A percentile compares a stretch with the other conserved stretches of the same genome.
phyloP scores from a whole-genome alignment of 1,140 invertebrate species.

The Atopsyche davidsoni region DNA sequence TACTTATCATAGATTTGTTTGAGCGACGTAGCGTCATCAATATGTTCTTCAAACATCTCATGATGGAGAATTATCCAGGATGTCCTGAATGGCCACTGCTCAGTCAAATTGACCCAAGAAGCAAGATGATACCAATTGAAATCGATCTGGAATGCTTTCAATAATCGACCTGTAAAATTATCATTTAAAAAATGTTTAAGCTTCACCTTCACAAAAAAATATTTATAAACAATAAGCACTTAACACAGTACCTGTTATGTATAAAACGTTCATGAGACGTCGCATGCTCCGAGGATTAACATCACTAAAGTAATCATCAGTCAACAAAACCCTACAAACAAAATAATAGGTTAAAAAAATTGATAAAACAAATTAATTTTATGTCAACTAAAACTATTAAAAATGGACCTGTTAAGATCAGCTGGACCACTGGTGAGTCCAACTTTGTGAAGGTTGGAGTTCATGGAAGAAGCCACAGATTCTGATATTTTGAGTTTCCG shows the following conservation, averaged over 20 bases:
- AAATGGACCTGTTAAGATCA: conserved; percentile 23
- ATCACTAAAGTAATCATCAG: conserved; percentile 95
- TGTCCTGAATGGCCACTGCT: conserved; percentile 96
- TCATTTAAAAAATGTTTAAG: neutral
- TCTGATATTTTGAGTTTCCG: conserved; percentile 75
- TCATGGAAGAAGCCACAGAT: conserved; percentile 83
- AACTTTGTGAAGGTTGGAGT: conserved; percentile 68
- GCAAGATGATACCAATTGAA: conserved; percentile 98
- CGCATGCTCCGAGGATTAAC: conserved; percentile 96
- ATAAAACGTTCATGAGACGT: conserved; percentile 94
- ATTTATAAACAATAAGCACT: neutral
- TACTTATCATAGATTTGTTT: conserved; percentile 91
- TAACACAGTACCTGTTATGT: conserved; percentile 75
- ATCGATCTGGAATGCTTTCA: conserved; percentile 98
- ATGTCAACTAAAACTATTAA: neutral
- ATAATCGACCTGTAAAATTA: conserved; percentile 65
- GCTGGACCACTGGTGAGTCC: conserved; percentile 24
- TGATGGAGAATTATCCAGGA: conserved; percentile 96
- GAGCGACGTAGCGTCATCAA: conserved; percentile 80
- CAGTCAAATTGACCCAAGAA: conserved; percentile 96
- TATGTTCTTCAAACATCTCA: conserved; percentile 79
- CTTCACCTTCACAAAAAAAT: neutral
- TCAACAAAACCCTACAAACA: conserved; percentile 66
- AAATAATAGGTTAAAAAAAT: neutral
- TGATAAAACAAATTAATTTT: neutral